Evolutionary conservation across 2,888 invertebrate species (phyloP).

Genomic region (Cosmopolites sordidus): DNA sequence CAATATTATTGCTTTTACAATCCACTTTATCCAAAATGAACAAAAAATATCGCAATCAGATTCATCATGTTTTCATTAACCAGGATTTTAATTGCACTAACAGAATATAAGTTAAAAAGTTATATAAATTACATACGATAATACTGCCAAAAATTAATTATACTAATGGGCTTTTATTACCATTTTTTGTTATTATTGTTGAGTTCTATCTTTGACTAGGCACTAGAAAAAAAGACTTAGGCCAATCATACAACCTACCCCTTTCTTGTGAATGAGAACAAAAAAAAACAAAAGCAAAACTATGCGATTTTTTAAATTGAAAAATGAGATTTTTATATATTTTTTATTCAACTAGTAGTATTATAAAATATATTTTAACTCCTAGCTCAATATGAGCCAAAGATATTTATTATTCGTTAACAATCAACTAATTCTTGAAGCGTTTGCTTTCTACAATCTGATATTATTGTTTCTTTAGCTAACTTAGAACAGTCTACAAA

Average conservation of each 20-base stretch:
- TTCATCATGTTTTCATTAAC: no score
- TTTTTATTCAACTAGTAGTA: background rate
- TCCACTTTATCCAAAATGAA: background rate
- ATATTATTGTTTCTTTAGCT: background rate
- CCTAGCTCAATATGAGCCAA: constrained; percentile 18
- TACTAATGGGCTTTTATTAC: no score
- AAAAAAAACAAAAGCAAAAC: background rate
- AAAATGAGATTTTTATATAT: background rate
- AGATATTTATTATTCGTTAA: constrained; percentile 10
- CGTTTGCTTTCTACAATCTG: constrained; percentile 9
- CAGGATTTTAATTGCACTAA: constrained; percentile 2
- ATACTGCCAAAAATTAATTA: background rate
- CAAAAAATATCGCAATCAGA: background rate
- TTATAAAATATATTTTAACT: constrained; percentile 5
- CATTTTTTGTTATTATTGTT: no score
- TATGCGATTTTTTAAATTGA: no score
- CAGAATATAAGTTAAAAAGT: background rate
- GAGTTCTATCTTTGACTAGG: no score
- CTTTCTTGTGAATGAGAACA: background rate
- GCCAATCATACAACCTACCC: background rate
- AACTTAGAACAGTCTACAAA: constrained; percentile 13
- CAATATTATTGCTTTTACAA: constrained; percentile 18
- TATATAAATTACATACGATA: constrained; percentile 1
- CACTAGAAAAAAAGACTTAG: no score
- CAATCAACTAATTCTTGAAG: constrained; percentile 5